phyloP scores from a whole-genome alignment of 92 coral and sea anemone species.

The Parazoanthus atlanticus region DNA sequence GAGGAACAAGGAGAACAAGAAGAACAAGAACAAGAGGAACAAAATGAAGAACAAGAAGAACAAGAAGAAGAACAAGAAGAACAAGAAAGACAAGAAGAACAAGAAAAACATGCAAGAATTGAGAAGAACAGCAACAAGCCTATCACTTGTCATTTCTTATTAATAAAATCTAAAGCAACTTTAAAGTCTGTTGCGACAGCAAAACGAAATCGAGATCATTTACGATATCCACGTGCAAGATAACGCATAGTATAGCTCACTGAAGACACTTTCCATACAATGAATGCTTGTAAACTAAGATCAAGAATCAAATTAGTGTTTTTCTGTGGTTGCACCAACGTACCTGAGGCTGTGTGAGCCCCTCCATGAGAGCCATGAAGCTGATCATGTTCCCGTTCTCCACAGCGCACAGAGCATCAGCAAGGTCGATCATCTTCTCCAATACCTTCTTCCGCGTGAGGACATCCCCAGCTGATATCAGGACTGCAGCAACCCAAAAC shows the following conservation, averaged over 20 bases:
- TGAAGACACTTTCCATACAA: background rate
- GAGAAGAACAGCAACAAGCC: background rate
- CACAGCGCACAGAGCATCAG: constrained; percentile 83
- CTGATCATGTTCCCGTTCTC: constrained; percentile 90
- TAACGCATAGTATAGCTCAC: background rate
- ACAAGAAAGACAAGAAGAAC: background rate
- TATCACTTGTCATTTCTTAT: too few relatives aligned
- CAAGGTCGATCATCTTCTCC: constrained; percentile 86
- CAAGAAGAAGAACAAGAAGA: background rate
- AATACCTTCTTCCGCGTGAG: constrained; percentile 74
- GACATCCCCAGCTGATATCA: constrained; percentile 89
- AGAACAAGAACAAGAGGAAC: background rate
- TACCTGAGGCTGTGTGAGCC: constrained; percentile 92
- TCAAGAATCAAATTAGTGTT: too few relatives aligned
- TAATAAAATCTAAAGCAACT: too few relatives aligned
- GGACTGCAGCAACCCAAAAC: constrained; percentile 87
- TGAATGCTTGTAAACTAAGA: background rate
- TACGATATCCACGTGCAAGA: background rate
- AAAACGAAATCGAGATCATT: too few relatives aligned
- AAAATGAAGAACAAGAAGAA: background rate
- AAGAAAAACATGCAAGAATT: background rate
- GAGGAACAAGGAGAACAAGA: background rate
- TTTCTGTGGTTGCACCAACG: background rate
- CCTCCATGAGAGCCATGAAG: constrained; percentile 99
- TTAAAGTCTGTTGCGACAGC: too few relatives aligned